These are phyloP conservation scores for Mythimna loreyi DNA, from an alignment of 2,888 invertebrate genomes.

Conservation along the genomic window DNA sequence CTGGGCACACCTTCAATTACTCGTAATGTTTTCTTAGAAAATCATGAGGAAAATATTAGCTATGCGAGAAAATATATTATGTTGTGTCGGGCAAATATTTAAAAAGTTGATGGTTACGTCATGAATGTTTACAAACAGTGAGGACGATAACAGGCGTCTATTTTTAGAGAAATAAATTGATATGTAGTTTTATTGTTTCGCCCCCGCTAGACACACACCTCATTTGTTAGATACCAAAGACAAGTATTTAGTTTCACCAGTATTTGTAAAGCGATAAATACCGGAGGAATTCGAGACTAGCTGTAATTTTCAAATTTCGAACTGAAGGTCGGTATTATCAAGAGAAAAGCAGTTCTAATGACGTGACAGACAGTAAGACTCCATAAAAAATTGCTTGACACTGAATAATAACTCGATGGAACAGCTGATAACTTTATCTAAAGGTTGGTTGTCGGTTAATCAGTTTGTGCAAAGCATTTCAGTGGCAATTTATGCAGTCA, in stretches of 20 bases:
- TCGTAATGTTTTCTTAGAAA: slow-evolving; percentile 21
- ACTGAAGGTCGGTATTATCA: background rate
- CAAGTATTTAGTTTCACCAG: slow-evolving; percentile 31
- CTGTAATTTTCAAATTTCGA: background rate
- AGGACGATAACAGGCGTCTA: slow-evolving; percentile 53
- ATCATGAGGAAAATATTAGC: slow-evolving; percentile 11
- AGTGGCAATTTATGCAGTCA: slow-evolving; percentile 31
- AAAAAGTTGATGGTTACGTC: slow-evolving; percentile 51
- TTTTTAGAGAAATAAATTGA: slow-evolving; percentile 57
- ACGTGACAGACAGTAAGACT: slow-evolving; percentile 2
- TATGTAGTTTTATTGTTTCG: slow-evolving; percentile 46
- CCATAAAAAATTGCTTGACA: slow-evolving; percentile 15
- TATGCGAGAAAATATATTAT: slow-evolving; percentile 15
- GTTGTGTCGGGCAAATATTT: slow-evolving; percentile 33
- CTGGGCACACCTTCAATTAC: slow-evolving; percentile 25
- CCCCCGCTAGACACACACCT: slow-evolving; percentile 19
- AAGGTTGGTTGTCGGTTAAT: slow-evolving; percentile 31
- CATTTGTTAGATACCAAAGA: slow-evolving; percentile 13
- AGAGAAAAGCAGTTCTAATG: background rate
- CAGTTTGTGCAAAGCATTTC: slow-evolving; percentile 15
- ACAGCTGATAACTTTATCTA: slow-evolving; percentile 38
- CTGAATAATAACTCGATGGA: slow-evolving; percentile 22
- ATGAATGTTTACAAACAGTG: slow-evolving; percentile 63
- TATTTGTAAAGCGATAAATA: slow-evolving; percentile 3
- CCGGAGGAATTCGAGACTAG: background rate